A percentile compares a stretch with the other conserved stretches of the same genome.
Conservation (phyloP, 2,888 invertebrate genomes). For the Athetis lepigone region DNA sequence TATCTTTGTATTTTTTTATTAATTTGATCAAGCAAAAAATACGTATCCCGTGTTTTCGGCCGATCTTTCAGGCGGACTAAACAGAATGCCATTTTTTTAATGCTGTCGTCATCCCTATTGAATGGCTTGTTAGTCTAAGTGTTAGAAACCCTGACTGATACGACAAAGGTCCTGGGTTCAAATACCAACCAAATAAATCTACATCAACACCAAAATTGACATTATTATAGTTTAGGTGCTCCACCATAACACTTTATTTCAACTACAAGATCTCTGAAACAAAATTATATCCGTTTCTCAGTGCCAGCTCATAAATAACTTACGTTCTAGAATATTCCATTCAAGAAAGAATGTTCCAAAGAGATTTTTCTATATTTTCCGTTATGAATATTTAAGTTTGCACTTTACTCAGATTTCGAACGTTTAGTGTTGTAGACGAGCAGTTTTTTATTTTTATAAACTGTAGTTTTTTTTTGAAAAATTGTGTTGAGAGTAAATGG, state of each 20-base stretch:
- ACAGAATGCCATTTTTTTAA: too few species aligned
- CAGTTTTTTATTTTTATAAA: conserved; percentile 24
- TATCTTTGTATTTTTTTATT: too few species aligned
- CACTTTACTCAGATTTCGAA: conserved; percentile 66
- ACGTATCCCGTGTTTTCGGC: too few species aligned
- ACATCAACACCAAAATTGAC: too few species aligned
- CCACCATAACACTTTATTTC: conserved; percentile 14
- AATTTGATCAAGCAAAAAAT: too few species aligned
- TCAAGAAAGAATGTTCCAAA: conserved; percentile 59
- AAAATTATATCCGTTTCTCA: conserved; percentile 26
- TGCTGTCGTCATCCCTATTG: too few species aligned
- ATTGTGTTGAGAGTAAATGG: background rate
- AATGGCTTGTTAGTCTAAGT: too few species aligned
- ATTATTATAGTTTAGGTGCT: too few species aligned
- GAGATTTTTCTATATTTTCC: conserved; percentile 80
- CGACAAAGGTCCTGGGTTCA: too few species aligned
- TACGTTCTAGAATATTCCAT: conserved; percentile 35
- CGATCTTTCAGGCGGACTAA: too few species aligned
- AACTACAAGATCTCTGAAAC: conserved; percentile 33
- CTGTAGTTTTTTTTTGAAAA: background rate
- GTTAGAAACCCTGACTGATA: too few species aligned
- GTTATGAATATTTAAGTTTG: conserved; percentile 79
- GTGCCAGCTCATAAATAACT: conserved; percentile 53
- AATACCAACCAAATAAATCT: too few species aligned
- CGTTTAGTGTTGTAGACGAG: conserved; percentile 40